Base-by-base conservation (phyloP, 2,113 vertebrate genomes). In the Tachysurus vachellii region DNA sequence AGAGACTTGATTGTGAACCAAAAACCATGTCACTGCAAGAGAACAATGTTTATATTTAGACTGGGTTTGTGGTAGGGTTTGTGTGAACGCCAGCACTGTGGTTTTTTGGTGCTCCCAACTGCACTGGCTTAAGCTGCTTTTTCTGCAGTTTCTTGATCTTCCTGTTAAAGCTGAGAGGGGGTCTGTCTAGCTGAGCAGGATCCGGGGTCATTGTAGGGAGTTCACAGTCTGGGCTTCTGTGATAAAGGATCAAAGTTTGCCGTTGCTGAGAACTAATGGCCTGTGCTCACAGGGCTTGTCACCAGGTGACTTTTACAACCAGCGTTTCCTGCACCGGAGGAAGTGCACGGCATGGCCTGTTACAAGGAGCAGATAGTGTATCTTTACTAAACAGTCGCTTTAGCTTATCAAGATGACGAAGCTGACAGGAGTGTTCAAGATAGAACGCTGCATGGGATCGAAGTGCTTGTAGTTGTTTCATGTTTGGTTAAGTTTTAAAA, bases 271-370 rank as follows among this genome's bases (percentile, higher is more conserved):
- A 42, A 14, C 14, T 21, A 76, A 42, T 84, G 62, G 66, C 83
- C 77, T 87, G 83, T 44, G 62, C 68, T 73, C 12, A 56, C 88
- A 84, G 0, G 0, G 7, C 6, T 86, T 85, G 64, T 50, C 88
- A 91, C 85, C 77, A 68, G 86, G 62, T 17, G 23, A 84, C 76
- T 93, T 91, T 92, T 88, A 73, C 19, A 73, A 87, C 1, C 1
- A 73, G 21, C 4, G 73, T 88, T 89, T 90, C 86, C 88, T 86
- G 84, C 75, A 47, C 7, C 14, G 59, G 31, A 88, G 86, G 88
- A 89, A 87, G 83, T 70, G 62, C 19, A 56, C 44, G 42, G 47
- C 54, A 28, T 62, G 70, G 79, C 82, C 76, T 53, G 80, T 64
- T 64, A 62, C 54, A 44, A 79, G 14, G n/a, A 36, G 7, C 17